Percentiles rank a stretch among this genome's conserved stretches.
Evolutionary conservation across 1,140 invertebrate genomes (phyloP).

Genomic region (Bombus affinis): DNA sequence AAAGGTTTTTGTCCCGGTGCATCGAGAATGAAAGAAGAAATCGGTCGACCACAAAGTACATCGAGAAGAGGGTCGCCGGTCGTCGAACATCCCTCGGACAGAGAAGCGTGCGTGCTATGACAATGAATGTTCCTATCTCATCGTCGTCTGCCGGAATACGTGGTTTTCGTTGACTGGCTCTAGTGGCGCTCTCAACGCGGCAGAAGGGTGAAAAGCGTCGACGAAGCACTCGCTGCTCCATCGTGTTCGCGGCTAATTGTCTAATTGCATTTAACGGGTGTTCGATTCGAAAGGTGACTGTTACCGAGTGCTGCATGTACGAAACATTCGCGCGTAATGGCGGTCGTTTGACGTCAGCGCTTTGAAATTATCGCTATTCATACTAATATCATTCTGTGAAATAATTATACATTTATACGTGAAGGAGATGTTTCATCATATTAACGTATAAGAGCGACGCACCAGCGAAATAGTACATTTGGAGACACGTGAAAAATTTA

Average conservation of each 20-base stretch:
- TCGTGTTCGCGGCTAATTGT: constrained; percentile 55
- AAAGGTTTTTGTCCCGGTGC: background rate
- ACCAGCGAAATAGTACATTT: too few relatives aligned
- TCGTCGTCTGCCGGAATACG: constrained; percentile 38
- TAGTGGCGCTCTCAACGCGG: constrained; percentile 48
- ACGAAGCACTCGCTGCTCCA: constrained; percentile 60
- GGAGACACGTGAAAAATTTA: too few relatives aligned
- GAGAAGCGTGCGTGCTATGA: constrained; percentile 64
- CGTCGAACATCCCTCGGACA: constrained; percentile 24
- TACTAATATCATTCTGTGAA: too few relatives aligned
- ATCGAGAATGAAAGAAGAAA: constrained; percentile 11
- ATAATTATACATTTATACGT: too few relatives aligned
- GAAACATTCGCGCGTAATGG: background rate
- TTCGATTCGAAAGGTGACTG: constrained; percentile 54
- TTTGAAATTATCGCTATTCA: constrained; percentile 20
- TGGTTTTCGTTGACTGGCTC: constrained; percentile 31
- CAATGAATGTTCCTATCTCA: constrained; percentile 68
- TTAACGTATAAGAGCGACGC: too few relatives aligned
- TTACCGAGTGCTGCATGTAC: background rate
- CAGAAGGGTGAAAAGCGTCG: constrained; percentile 56
- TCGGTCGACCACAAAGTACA: constrained; percentile 9
- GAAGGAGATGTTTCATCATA: too few relatives aligned
- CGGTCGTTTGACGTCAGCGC: background rate
- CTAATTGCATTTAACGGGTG: constrained; percentile 71
- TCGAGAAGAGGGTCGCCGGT: background rate